phyloP scores from a whole-genome alignment of 2,797 vertebrate species.

The Hapalemur alaotrensis region DNA sequence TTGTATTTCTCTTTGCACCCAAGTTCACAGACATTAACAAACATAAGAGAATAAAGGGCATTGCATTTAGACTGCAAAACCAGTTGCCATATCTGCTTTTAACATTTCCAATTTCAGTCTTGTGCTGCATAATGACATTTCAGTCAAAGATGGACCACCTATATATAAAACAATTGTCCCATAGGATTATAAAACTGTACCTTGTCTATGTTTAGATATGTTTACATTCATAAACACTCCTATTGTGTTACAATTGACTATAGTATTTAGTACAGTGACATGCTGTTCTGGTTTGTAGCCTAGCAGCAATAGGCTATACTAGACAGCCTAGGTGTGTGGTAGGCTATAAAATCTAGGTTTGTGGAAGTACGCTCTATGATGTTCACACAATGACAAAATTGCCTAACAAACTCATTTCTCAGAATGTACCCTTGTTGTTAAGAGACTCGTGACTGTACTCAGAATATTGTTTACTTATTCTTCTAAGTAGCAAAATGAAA shows the following conservation, averaged over 20 bases:
- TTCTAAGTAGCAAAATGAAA: not conserved
- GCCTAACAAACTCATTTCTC: not conserved
- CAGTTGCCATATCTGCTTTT: conserved; percentile 40
- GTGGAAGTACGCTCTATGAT: not conserved
- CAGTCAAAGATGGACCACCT: not conserved
- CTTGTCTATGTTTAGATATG: not conserved
- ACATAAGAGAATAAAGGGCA: conserved; percentile 12
- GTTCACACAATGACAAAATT: not conserved
- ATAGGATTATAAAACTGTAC: not conserved
- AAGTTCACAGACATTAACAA: conserved; percentile 51
- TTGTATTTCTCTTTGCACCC: conserved; percentile 24
- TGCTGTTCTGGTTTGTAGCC: not conserved
- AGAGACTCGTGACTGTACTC: not conserved
- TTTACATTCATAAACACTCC: not conserved
- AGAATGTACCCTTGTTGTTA: not conserved
- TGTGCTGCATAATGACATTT: not conserved
- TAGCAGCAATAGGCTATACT: not conserved
- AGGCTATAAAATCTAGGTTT: not conserved
- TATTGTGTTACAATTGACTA: not conserved
- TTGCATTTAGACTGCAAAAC: conserved; percentile 38
- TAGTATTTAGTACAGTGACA: not conserved
- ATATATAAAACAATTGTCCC: no score
- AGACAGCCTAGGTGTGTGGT: not conserved
- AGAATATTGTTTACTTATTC: not conserved
- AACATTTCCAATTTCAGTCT: not conserved